phyloP scores from a whole-genome alignment of 2,888 invertebrate genomes.

The Drosophila diplacantha region DNA sequence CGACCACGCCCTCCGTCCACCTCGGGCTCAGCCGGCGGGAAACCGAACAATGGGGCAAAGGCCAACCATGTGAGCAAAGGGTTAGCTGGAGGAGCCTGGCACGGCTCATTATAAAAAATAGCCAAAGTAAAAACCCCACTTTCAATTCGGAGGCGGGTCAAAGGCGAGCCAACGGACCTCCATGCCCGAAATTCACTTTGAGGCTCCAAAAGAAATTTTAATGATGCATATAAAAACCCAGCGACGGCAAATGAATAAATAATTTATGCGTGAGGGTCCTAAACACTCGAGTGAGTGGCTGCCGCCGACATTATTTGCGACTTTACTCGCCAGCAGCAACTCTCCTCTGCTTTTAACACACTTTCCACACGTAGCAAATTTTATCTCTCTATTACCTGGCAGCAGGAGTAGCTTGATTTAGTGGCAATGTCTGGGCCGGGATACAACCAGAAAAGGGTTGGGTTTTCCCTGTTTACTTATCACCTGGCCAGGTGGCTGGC shows the following conservation, averaged over 20 bases:
- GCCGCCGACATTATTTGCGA: slow-evolving; percentile 35
- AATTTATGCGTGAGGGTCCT: slow-evolving; percentile 59
- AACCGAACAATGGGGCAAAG: slow-evolving; percentile 19
- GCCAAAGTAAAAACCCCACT: slow-evolving; percentile 29
- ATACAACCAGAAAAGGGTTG: slow-evolving; percentile 47
- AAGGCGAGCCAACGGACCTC: not conserved
- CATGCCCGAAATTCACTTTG: slow-evolving; percentile 22
- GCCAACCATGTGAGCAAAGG: slow-evolving; percentile 16
- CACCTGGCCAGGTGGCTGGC: slow-evolving; percentile 48
- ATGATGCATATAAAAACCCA: slow-evolving; percentile 57
- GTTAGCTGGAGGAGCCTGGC: slow-evolving; percentile 34
- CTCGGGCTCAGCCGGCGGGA: slow-evolving; percentile 7
- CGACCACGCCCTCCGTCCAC: slow-evolving; percentile 28
- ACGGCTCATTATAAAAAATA: slow-evolving; percentile 56
- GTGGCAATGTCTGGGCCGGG: slow-evolving; percentile 20
- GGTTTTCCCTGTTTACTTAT: slow-evolving; percentile 60
- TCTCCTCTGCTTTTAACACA: slow-evolving; percentile 41
- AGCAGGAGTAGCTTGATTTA: slow-evolving; percentile 35
- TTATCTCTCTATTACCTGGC: slow-evolving; percentile 66
- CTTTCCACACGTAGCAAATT: slow-evolving; percentile 68
- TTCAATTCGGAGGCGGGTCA: slow-evolving; percentile 12
- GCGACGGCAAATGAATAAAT: slow-evolving; percentile 70
- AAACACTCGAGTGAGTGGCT: slow-evolving; percentile 33
- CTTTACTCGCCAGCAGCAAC: slow-evolving; percentile 35
- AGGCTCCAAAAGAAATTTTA: slow-evolving; percentile 51